A percentile compares a stretch with the other conserved stretches of the same genome.
phyloP scores from a whole-genome alignment of 2,888 invertebrate species.

The Brachylomia viminalis region DNA sequence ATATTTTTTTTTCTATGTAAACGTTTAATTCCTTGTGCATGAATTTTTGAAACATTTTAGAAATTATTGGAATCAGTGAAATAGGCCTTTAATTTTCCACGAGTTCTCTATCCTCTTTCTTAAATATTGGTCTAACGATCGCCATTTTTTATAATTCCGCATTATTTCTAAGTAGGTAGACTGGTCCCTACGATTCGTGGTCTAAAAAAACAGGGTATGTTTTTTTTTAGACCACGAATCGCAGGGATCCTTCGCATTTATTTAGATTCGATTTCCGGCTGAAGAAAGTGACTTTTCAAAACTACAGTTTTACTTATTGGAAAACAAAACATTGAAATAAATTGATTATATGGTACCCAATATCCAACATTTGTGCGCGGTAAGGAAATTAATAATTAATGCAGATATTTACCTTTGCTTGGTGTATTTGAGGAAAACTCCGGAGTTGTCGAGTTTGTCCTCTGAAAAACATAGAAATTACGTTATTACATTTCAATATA shows the following conservation, averaged over 20 bases:
- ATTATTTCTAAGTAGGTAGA: not conserved
- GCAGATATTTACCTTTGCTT: conserved; percentile 91
- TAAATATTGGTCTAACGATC: too few relatives aligned
- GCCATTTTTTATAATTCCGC: too few relatives aligned
- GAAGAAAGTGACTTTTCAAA: not conserved
- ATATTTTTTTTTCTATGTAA: too few relatives aligned
- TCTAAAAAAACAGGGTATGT: not conserved
- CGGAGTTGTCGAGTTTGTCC: conserved; percentile 95
- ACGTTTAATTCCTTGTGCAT: too few relatives aligned
- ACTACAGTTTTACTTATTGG: not conserved
- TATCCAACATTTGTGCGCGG: not conserved
- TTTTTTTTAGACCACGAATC: too few relatives aligned
- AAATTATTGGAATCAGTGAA: too few relatives aligned
- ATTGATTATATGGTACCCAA: too few relatives aligned
- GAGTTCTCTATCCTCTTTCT: too few relatives aligned
- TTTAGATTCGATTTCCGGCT: not conserved
- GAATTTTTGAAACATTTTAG: too few relatives aligned
- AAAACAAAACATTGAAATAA: too few relatives aligned
- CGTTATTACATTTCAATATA: not conserved
- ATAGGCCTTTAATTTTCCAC: too few relatives aligned
- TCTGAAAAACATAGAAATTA: conserved; percentile 87
- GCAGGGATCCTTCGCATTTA: not conserved
- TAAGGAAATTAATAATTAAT: not conserved
- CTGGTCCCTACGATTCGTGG: not conserved
- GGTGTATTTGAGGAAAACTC: conserved; percentile 95